These are phyloP conservation scores for Neosalanx taihuensis DNA, from an alignment of 2,797 vertebrate species.

Conservation along the genomic window DNA sequence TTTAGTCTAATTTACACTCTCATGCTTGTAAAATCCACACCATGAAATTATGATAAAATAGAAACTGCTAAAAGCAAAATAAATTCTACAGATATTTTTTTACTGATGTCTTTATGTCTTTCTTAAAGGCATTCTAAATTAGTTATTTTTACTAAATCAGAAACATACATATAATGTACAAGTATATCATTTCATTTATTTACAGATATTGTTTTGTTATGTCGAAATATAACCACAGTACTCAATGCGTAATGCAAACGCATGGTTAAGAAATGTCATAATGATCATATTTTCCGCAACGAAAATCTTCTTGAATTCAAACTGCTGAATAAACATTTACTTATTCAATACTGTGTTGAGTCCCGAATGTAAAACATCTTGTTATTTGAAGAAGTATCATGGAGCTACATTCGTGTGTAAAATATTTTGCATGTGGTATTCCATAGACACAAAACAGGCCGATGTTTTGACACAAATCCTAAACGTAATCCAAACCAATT, in stretches of 20 bases:
- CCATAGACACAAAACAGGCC: slow-evolving; percentile 40
- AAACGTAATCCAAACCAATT: not conserved
- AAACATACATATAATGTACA: no score
- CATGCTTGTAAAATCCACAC: no score
- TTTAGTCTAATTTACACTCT: no score
- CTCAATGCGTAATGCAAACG: not conserved
- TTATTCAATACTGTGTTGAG: not conserved
- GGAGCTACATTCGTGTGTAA: slow-evolving; percentile 37
- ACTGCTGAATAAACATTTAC: not conserved
- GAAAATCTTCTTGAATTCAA: not conserved
- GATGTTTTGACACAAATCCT: not conserved
- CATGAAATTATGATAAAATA: no score
- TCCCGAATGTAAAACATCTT: slow-evolving; percentile 2
- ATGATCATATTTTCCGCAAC: not conserved
- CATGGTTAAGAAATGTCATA: not conserved
- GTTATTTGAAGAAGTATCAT: slow-evolving; percentile 6
- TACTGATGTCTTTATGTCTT: no score
- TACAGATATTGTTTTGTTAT: no score
- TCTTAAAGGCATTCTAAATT: no score
- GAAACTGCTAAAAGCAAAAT: no score
- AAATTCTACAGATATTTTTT: no score
- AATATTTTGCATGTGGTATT: slow-evolving; percentile 69
- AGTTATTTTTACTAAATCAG: no score
- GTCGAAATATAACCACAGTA: not conserved
- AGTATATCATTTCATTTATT: no score